phyloP scores from a whole-genome alignment of 2,888 invertebrate genomes.

The Spisula subtruncata region DNA sequence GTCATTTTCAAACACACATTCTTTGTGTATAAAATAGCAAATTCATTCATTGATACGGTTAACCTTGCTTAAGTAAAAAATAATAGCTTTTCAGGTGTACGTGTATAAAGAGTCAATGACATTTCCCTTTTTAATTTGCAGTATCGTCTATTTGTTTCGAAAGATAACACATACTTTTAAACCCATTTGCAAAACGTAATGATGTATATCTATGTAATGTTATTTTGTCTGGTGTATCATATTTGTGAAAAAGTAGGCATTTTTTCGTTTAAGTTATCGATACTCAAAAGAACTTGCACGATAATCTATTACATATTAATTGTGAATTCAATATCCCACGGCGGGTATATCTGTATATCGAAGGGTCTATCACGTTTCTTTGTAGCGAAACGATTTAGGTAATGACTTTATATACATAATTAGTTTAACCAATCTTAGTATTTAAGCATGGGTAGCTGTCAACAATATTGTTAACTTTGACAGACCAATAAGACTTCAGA shows the following conservation, averaged over 20 bases:
- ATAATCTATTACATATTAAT: slow-evolving; percentile 29
- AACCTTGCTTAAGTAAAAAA: not conserved
- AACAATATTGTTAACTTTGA: slow-evolving; percentile 32
- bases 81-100: not conserved
- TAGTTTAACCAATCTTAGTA: slow-evolving; percentile 32
- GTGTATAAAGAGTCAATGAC: not conserved
- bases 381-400: slow-evolving; percentile 42
- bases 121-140: not conserved
- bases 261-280: slow-evolving; percentile 2
- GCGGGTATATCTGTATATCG: slow-evolving; percentile 29
- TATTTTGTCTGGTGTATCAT: not conserved
- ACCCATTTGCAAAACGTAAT: not conserved
- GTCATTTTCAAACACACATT: no score
- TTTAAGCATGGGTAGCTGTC: slow-evolving; percentile 38
- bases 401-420: slow-evolving; percentile 36
- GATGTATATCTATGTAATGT: not conserved
- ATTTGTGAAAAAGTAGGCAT: slow-evolving; percentile 11
- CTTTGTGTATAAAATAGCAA: no score
- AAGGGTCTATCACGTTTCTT: slow-evolving; percentile 39
- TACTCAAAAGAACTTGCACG: slow-evolving; percentile 14
- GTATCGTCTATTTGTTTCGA: not conserved
- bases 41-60: not conserved
- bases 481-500: slow-evolving; percentile 50
- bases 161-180: slow-evolving; percentile 9
- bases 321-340: slow-evolving; percentile 20